Evolutionary conservation across 2,888 invertebrate species (phyloP).

Genomic region (Macropis europaea): DNA sequence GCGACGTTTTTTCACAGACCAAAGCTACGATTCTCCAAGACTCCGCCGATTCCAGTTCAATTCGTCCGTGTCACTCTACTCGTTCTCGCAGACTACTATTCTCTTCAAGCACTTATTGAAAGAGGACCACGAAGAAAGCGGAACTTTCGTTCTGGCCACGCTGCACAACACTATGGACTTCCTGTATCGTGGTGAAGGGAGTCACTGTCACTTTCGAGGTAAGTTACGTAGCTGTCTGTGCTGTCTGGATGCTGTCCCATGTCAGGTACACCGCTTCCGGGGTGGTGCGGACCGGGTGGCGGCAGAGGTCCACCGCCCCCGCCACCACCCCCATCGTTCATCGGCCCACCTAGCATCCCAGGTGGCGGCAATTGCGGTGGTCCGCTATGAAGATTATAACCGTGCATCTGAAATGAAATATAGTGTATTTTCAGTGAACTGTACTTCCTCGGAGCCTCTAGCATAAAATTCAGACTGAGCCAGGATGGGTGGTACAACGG

Average conservation of each 20-base stretch:
- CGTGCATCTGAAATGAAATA: slow-evolving; percentile 88
- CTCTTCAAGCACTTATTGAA: slow-evolving; percentile 44
- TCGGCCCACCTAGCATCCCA: slow-evolving; percentile 76
- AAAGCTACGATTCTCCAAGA: neutral
- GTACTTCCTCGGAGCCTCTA: too few relatives aligned
- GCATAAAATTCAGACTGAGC: too few relatives aligned
- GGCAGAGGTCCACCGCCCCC: slow-evolving; percentile 72
- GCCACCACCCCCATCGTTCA: slow-evolving; percentile 74
- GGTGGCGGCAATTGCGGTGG: slow-evolving; percentile 76
- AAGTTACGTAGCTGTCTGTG: slow-evolving; percentile 94
- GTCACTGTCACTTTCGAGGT: slow-evolving; percentile 91
- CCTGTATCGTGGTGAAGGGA: slow-evolving; percentile 82
- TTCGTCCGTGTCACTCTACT: neutral
- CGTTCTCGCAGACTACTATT: slow-evolving; percentile 36
- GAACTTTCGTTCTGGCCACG: slow-evolving; percentile 45
- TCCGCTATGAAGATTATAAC: slow-evolving; percentile 86
- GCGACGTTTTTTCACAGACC: neutral
- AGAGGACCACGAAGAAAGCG: slow-evolving; percentile 47
- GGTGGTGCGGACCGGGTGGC: slow-evolving; percentile 73
- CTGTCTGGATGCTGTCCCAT: slow-evolving; percentile 89
- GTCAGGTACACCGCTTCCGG: slow-evolving; percentile 79
- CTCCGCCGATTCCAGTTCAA: neutral
- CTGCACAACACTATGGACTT: slow-evolving; percentile 81
- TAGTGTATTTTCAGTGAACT: neutral
- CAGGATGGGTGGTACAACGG: too few relatives aligned